Evolutionary conservation across 2,113 vertebrate genomes (phyloP), one percentile per base, ranked within the genome.

Genomic region (Crypturellus undulatus): DNA sequence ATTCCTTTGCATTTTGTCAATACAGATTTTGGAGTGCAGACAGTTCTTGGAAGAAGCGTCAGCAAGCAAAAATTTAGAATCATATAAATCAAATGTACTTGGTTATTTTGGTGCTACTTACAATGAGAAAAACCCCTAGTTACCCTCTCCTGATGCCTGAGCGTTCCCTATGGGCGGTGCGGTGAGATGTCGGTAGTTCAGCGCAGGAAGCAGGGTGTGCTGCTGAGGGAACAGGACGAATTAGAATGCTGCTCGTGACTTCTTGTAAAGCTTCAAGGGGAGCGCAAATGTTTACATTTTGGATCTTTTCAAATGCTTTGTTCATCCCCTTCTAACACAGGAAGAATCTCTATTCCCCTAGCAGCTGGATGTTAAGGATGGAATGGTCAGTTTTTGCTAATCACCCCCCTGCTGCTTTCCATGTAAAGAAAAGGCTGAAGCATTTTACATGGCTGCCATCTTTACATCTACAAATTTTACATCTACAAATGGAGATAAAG

Each of bases 121-220:
- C 0, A 22, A 32, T 7, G 4, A 80, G 20, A 65, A 77, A 69
- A 14, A 5, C 3, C 4, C 42, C 22, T 32, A 67, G 10, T 2
- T 59, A 7, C 18, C 38, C 47, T 49, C 1, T 73, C 17, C 19
- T 25, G 42, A 12, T 54, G 25, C 36, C n/a, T 17, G 47, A 38
- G 38, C 3, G 25, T 9, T 3, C 2, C 3, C 6, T 17, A 9
- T 2, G 17, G 34, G 19, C 36, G 21, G 10, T 15, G 17, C 20
- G 43, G 65, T 21, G 36, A 78, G 14, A 9, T 67, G 13, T 5
- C 40, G 20, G 13, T 11, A 8, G 2, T 1, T 8, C 26, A 62
- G 22, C 51, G 49, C 0, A 0, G 24, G 25, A 19, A 49, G 14
- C 17, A 21, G 2, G 0, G 5, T 10, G 17, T 22, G 32, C 19